Percentiles rank a stretch among this genome's conserved stretches.
These are phyloP conservation scores for Aspidapion aeneum DNA, from an alignment of 2,888 invertebrate genomes.

Conservation along the genomic window DNA sequence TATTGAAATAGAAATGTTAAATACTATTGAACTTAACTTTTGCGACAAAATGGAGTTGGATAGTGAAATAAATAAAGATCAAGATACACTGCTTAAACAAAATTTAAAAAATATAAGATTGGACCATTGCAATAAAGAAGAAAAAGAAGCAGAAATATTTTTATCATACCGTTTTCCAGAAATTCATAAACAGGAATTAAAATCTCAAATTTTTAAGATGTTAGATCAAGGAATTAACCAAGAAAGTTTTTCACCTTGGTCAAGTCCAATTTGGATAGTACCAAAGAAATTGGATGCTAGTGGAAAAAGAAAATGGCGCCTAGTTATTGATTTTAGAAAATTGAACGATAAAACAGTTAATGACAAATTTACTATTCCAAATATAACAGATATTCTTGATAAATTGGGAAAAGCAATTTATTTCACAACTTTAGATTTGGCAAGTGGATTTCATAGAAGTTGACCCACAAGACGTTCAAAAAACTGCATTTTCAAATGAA, in stretches of 20 bases:
- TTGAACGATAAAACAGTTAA: no score
- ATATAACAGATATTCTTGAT: no score
- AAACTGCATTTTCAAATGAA: slow-evolving; percentile 1
- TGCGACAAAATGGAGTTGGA: neutral
- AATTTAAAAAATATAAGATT: neutral
- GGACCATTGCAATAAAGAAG: neutral
- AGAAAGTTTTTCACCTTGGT: slow-evolving; percentile 3
- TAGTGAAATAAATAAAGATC: neutral
- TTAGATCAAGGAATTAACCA: slow-evolving; percentile 11
- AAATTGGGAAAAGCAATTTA: no score
- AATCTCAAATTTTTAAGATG: slow-evolving; percentile 5
- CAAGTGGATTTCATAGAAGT: neutral
- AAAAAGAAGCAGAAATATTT: neutral
- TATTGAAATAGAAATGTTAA: slow-evolving; percentile 1
- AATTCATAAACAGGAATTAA: slow-evolving; percentile 6
- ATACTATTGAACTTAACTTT: neutral
- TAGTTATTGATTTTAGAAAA: neutral
- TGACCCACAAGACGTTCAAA: neutral
- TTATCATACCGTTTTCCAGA: neutral
- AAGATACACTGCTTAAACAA: no score
- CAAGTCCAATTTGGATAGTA: no score
- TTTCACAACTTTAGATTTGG: neutral
- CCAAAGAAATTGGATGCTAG: no score
- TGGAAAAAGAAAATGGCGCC: neutral
- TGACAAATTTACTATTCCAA: neutral